These are phyloP conservation scores for Kryptolebias ocellatus DNA, from an alignment of 2,797 vertebrate genomes.

Conservation along the genomic window DNA sequence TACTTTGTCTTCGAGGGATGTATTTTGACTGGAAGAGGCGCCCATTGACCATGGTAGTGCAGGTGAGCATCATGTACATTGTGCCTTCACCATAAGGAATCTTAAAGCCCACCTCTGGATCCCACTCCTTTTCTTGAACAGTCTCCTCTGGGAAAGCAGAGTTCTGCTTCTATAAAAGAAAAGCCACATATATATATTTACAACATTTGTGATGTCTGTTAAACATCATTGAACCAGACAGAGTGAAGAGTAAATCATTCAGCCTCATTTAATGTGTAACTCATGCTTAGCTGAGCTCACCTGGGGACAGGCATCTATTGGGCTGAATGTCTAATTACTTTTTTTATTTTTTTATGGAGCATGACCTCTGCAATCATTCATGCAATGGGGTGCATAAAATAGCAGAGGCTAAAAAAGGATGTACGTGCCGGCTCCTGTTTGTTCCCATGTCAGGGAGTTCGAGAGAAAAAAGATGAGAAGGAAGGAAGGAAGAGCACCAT, in stretches of 20 bases:
- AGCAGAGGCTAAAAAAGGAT: slow-evolving; percentile 48
- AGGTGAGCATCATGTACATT: slow-evolving; percentile 64
- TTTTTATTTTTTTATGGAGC: slow-evolving; percentile 29
- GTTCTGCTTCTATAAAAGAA: slow-evolving; percentile 58
- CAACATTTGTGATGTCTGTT: slow-evolving; percentile 18
- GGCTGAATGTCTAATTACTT: slow-evolving; percentile 35
- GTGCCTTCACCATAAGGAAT: slow-evolving; percentile 67
- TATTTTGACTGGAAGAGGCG: slow-evolving; percentile 62
- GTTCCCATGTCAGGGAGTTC: slow-evolving; percentile 62
- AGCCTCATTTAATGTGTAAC: slow-evolving; percentile 48
- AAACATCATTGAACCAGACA: slow-evolving; percentile 42
- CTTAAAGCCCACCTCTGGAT: slow-evolving; percentile 86
- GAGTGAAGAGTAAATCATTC: slow-evolving; percentile 25
- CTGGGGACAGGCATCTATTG: slow-evolving; percentile 50
- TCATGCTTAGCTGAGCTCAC: slow-evolving; percentile 46
- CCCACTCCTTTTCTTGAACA: slow-evolving; percentile 73
- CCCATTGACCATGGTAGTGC: slow-evolving; percentile 68
- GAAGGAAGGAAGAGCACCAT: slow-evolving; percentile 69
- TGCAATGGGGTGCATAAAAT: slow-evolving; percentile 46
- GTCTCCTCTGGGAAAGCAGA: slow-evolving; percentile 30
- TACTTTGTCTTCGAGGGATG: slow-evolving; percentile 77
- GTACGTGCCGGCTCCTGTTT: slow-evolving; percentile 64
- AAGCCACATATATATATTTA: slow-evolving; percentile 8
- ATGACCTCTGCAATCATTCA: slow-evolving; percentile 49
- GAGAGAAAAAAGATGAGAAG: slow-evolving; percentile 55